Evolutionary conservation across 2,888 invertebrate genomes (phyloP).

Genomic region (Eupithecia insigniata): DNA sequence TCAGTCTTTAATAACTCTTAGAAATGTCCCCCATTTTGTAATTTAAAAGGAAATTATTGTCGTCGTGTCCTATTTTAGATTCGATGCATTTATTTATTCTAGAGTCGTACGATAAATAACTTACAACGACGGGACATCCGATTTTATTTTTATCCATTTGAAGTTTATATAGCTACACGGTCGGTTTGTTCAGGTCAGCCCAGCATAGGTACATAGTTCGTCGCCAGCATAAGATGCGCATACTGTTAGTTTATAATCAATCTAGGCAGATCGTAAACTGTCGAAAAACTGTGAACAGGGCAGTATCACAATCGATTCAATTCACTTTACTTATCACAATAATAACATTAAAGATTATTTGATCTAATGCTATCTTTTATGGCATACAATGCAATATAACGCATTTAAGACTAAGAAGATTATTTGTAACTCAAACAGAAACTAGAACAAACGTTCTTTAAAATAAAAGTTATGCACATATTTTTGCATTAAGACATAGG

Average conservation of each 20-base stretch:
- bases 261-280: not conserved
- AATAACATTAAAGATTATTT: not conserved
- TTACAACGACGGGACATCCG: constrained; percentile 43
- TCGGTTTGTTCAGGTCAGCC: not conserved
- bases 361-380: too few species aligned
- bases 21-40: constrained; percentile 18
- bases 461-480: too few species aligned
- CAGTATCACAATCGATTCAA: not conserved
- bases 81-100: constrained; percentile 43
- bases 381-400: too few species aligned
- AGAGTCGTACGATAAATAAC: constrained; percentile 44
- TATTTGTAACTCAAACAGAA: too few species aligned
- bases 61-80: constrained; percentile 43
- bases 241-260: not conserved
- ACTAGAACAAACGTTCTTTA: too few species aligned
- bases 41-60: constrained; percentile 32
- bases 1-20: not conserved
- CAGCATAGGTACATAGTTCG: not conserved
- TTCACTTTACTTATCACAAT: too few species aligned
- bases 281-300: not conserved
- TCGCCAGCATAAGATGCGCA: not conserved
- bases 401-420: too few species aligned
- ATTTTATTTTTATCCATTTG: constrained; percentile 41
- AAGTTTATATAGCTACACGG: constrained; percentile 12
- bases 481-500: too few species aligned